These are phyloP conservation scores for Esox niger DNA, from an alignment of 2,113 vertebrate species.

Conservation along the genomic window DNA sequence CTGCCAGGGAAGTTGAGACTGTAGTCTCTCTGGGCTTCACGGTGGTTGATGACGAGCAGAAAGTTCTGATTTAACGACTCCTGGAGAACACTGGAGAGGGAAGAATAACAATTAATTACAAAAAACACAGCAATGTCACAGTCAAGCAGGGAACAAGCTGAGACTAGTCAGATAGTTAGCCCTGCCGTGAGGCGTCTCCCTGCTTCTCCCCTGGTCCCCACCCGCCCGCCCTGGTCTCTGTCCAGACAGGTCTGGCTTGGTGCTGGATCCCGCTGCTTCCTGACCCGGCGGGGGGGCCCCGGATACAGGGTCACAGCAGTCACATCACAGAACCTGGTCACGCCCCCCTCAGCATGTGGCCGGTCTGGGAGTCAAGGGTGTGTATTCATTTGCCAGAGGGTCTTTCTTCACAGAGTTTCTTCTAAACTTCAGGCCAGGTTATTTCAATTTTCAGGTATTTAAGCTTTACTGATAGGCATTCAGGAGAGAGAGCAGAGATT, in stretches of 20 bases:
- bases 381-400: neutral
- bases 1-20: slow-evolving; percentile 98
- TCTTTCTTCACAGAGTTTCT: neutral
- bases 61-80: slow-evolving; percentile 98
- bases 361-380: neutral
- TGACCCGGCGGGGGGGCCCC: neutral
- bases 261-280: slow-evolving; percentile 18
- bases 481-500: neutral
- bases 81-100: slow-evolving; percentile 81
- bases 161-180: slow-evolving; percentile 81
- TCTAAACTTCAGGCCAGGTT: neutral
- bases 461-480: too few relatives aligned
- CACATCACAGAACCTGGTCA: neutral
- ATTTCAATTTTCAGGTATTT: too few relatives aligned
- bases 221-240: slow-evolving; percentile 70
- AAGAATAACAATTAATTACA: slow-evolving; percentile 9
- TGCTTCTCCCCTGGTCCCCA: slow-evolving; percentile 58
- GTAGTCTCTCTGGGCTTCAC: slow-evolving; percentile 98
- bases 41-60: slow-evolving; percentile 95
- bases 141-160: slow-evolving; percentile 84
- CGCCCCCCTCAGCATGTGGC: neutral
- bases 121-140: slow-evolving; percentile 71
- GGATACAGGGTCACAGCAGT: neutral
- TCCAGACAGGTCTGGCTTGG: slow-evolving; percentile 81
- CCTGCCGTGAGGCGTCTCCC: slow-evolving; percentile 62